Evolutionary conservation across 2,113 vertebrate genomes (phyloP).

Genomic region (Scomber colias): DNA sequence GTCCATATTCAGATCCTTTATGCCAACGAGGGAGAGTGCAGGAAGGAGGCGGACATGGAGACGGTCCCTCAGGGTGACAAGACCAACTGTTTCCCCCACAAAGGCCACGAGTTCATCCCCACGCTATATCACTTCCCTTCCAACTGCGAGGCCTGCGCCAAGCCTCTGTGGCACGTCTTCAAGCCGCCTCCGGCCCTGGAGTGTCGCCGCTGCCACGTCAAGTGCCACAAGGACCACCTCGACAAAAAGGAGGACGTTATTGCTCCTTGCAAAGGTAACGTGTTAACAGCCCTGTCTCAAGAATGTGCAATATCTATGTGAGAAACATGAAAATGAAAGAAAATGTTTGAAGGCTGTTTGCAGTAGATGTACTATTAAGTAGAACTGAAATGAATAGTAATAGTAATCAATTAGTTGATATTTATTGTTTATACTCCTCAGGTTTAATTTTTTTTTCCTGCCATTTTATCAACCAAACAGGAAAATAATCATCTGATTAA

Average conservation of each 20-base stretch:
- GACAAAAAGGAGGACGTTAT: slow-evolving; percentile 99
- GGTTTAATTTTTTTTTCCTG: not conserved
- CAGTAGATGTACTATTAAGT: no score
- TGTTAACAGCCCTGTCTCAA: no score
- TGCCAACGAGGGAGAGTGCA: slow-evolving; percentile 98
- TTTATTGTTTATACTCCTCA: no score
- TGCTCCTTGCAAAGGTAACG: slow-evolving; percentile 96
- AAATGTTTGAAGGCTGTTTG: no score
- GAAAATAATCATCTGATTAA: not conserved
- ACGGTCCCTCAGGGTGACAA: slow-evolving; percentile 92
- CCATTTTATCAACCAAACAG: not conserved
- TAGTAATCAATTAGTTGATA: no score
- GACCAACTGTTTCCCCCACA: slow-evolving; percentile 95
- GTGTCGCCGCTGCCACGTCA: slow-evolving; percentile 97
- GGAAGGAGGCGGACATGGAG: slow-evolving; percentile 95
- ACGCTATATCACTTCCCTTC: slow-evolving; percentile 98
- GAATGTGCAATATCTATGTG: not conserved
- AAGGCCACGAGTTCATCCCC: slow-evolving; percentile 99
- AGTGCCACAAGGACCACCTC: slow-evolving; percentile 98
- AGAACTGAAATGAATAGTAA: no score
- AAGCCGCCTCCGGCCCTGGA: slow-evolving; percentile 97
- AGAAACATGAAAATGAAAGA: no score
- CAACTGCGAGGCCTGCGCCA: slow-evolving; percentile 98
- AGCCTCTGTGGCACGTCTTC: slow-evolving; percentile 98
- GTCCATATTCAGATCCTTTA: slow-evolving; percentile 91